Percentiles rank a stretch among this genome's conserved stretches.
Conservation (phyloP, 2,888 invertebrate genomes). For the Noctua janthina region DNA sequence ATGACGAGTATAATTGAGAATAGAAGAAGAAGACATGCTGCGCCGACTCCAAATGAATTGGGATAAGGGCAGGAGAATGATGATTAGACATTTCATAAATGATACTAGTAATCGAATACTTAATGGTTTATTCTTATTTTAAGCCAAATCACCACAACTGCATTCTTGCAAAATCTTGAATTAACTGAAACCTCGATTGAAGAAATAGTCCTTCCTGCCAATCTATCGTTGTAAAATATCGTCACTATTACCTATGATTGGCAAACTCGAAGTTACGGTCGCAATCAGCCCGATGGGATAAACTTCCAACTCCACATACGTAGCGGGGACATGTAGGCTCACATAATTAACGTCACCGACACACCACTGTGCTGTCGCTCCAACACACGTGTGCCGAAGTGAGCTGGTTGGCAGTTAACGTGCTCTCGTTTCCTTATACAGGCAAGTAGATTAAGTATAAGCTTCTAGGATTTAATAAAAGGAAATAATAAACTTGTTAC, state of each 20-base stretch:
- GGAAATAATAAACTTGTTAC: constrained; percentile 53
- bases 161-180: neutral
- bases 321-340: constrained; percentile 45
- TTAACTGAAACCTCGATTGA: constrained; percentile 2
- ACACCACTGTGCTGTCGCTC: constrained; percentile 62
- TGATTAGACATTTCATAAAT: too few species aligned
- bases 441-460: constrained; percentile 46
- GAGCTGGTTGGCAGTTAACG: constrained; percentile 54
- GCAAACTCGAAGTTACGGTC: constrained; percentile 20
- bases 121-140: neutral
- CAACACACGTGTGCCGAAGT: constrained; percentile 51
- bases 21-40: too few species aligned
- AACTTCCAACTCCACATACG: constrained; percentile 47
- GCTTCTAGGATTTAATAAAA: constrained; percentile 37
- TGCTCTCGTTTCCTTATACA: constrained; percentile 57
- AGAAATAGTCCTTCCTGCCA: neutral
- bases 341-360: constrained; percentile 60
- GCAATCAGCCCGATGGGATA: constrained; percentile 48
- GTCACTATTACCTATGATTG: constrained; percentile 30
- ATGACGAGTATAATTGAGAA: too few species aligned
- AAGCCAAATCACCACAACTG: neutral
- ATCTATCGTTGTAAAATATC: constrained; percentile 33
- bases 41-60: too few species aligned
- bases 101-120: neutral
- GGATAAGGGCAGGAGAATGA: too few species aligned